Base-by-base conservation (phyloP, 2,113 vertebrate species). In the Sphaerodactylus townsendi region DNA sequence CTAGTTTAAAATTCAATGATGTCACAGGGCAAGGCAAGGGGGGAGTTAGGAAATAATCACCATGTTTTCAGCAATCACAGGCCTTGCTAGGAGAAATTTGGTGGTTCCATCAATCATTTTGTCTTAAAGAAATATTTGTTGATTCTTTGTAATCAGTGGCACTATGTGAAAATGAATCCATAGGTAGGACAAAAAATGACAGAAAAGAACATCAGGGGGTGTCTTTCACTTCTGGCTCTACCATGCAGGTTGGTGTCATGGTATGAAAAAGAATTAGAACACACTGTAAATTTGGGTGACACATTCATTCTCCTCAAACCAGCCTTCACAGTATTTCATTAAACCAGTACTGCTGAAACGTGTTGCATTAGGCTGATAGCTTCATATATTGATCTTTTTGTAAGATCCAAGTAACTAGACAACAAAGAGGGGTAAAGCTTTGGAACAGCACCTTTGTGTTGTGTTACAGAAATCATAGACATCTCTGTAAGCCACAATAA, bases 281-380 rank as follows among this genome's bases (percentile, higher is more conserved):
- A 68, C 33, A 41, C 79, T 81, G 70, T 70, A 76, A 70, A 59
- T 81, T 87, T 64, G 86, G 56, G 85, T 82, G 33, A 86, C 77
- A 64, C 41, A 5, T 86, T 64, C 71, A 82, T 90, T 50, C 68
- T 84, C 0, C 0, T 77, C 41, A 33, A 84, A 80, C 37, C 86
- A 46, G 44, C 35, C 74, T 85, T 91, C 82, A 84, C 69, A 78
- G 77, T 82, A 86, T 77, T 76, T 77, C 62, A 44, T 90, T 83
- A 91, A 91, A 79, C 85, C 77, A 88, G 89, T 76, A 81, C 83
- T 19, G 1, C 80, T 79, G 59, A 86, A 87, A 87, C 48, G 78
- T 79, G 81, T 85, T 81, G 46, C 83, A 89, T 11, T 82, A 10
- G 5, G 74, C 87, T 91, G 81, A 65, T 14, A 85, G 70, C 65